These are phyloP conservation scores for Hypolimnas misippus DNA, from an alignment of 2,888 invertebrate genomes.

Conservation along the genomic window DNA sequence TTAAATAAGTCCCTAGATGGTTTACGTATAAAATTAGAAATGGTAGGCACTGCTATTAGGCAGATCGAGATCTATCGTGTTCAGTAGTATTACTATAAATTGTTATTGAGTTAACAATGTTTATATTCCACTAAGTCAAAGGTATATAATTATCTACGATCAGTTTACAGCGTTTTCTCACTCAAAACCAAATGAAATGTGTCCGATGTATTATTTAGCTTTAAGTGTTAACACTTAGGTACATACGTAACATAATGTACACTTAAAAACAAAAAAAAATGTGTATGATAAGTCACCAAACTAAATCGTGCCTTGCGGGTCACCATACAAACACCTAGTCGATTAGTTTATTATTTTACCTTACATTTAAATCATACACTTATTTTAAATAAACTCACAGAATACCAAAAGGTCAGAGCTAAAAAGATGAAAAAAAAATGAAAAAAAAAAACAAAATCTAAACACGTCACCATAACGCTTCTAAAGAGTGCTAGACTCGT, in stretches of 20 bases:
- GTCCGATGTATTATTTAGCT: slow-evolving; percentile 67
- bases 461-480: slow-evolving; percentile 79
- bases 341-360: slow-evolving; percentile 43
- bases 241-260: slow-evolving; percentile 64
- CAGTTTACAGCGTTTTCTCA: slow-evolving; percentile 53
- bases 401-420: slow-evolving; percentile 31
- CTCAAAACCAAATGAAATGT: slow-evolving; percentile 63
- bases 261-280: slow-evolving; percentile 46
- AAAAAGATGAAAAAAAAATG: slow-evolving; percentile 15
- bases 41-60: too few relatives aligned
- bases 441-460: slow-evolving; percentile 55
- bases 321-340: slow-evolving; percentile 52
- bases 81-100: too few relatives aligned
- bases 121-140: too few relatives aligned
- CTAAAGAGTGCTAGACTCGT: slow-evolving; percentile 79
- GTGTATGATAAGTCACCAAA: slow-evolving; percentile 51
- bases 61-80: too few relatives aligned
- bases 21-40: too few relatives aligned
- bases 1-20: too few relatives aligned
- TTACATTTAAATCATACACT: slow-evolving; percentile 50
- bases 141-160: neutral
- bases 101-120: too few relatives aligned
- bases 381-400: slow-evolving; percentile 51
- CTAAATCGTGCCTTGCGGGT: slow-evolving; percentile 61
- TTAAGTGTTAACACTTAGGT: slow-evolving; percentile 79